Evolutionary conservation across 1,140 invertebrate species (phyloP).

Genomic region (Cardiocondyla obscurior): DNA sequence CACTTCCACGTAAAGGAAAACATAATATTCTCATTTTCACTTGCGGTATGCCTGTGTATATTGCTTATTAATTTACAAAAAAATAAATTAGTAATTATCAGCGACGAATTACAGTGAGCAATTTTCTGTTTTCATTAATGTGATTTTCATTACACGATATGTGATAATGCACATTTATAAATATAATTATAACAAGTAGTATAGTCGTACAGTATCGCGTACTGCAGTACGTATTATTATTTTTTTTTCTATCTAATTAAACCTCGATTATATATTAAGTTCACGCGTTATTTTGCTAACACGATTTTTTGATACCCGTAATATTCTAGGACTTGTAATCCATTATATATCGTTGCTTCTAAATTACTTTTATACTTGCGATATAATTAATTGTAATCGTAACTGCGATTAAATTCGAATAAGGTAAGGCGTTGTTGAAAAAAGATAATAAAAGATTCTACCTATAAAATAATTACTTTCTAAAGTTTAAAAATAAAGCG

Average conservation of each 20-base stretch:
- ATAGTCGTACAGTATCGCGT: constrained; percentile 27
- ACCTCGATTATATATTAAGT: constrained; percentile 45
- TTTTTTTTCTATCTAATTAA: constrained; percentile 32
- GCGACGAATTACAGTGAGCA: constrained; percentile 60
- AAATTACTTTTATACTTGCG: constrained; percentile 39
- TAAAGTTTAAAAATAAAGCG: not conserved
- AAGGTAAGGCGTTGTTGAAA: constrained; percentile 12
- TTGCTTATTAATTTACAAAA: constrained; percentile 54
- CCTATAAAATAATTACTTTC: not conserved
- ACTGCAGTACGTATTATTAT: not conserved
- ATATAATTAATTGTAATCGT: not conserved
- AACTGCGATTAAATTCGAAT: constrained; percentile 23
- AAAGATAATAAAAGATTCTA: too few relatives aligned
- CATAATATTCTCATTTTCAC: not conserved
- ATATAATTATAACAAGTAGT: constrained; percentile 43
- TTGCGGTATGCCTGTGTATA: not conserved
- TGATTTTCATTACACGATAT: constrained; percentile 39
- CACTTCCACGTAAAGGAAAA: constrained; percentile 3
- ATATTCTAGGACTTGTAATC: constrained; percentile 56
- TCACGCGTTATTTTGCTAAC: constrained; percentile 30
- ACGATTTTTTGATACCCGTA: constrained; percentile 58
- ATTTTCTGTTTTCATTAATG: constrained; percentile 48
- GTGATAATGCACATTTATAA: constrained; percentile 43
- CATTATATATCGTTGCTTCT: constrained; percentile 27
- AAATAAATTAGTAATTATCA: constrained; percentile 64